Percentiles rank a stretch among this genome's conserved stretches.
phyloP scores from a whole-genome alignment of 2,113 vertebrate genomes.

The Siniperca chuatsi region DNA sequence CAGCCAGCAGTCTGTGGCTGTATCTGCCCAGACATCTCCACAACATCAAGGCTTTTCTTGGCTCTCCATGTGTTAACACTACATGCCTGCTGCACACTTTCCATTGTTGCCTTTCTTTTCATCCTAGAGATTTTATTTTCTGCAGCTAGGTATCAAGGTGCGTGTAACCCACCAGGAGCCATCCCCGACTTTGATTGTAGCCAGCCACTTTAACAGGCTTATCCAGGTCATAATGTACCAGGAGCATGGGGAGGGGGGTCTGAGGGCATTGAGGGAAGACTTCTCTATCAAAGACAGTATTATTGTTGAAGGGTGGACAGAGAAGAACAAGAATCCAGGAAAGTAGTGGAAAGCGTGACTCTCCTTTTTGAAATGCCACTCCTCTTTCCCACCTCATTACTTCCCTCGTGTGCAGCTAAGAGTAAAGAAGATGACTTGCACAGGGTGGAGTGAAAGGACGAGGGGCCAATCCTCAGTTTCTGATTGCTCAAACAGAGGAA shows the following conservation, averaged over 20 bases:
- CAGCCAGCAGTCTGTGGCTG: conserved; percentile 32
- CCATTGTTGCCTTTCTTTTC: conserved; percentile 69
- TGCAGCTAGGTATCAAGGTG: conserved; percentile 51
- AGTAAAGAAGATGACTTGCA: conserved; percentile 31
- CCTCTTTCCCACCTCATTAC: conserved; percentile 36
- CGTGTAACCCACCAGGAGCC: conserved; percentile 68
- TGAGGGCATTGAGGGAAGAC: conserved; percentile 40
- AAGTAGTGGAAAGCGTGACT: conserved; percentile 48
- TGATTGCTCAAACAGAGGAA: conserved; percentile 24
- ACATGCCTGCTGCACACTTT: conserved; percentile 48
- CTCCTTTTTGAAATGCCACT: conserved; percentile 30
- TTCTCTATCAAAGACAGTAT: conserved; percentile 50
- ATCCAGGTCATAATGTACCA: conserved; percentile 65
- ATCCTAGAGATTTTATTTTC: conserved; percentile 59
- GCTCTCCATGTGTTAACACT: conserved; percentile 31
- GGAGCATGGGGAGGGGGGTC: conserved; percentile 33
- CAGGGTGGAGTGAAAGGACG: conserved; percentile 10
- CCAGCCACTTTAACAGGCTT: conserved; percentile 70
- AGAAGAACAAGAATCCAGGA: conserved; percentile 26
- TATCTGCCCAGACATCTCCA: conserved; percentile 58
- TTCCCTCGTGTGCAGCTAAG: conserved; percentile 23
- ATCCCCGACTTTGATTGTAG: conserved; percentile 50
- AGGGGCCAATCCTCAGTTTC: conserved; percentile 4
- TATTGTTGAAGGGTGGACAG: conserved; percentile 42
- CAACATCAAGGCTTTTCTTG: conserved; percentile 39